Evolutionary conservation across 2,888 invertebrate species (phyloP).

Genomic region (Capitulum mitella): DNA sequence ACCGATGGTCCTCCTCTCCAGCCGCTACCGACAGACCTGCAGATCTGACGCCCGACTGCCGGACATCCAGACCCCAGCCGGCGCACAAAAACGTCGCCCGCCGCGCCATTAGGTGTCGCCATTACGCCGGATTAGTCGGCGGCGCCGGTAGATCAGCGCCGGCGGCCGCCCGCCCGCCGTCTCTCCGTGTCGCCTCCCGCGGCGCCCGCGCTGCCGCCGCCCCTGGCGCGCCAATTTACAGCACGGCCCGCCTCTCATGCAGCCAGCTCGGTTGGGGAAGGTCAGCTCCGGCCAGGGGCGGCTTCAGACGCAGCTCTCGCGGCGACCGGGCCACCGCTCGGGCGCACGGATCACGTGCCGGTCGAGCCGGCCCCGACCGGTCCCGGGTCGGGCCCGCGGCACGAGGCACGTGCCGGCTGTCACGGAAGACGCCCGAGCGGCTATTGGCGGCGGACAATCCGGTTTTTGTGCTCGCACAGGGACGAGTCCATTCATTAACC

Average conservation of each 20-base stretch:
- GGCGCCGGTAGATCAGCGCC: not conserved
- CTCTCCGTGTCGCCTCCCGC: not conserved
- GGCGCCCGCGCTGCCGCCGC: not conserved
- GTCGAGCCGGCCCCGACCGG: too few species aligned
- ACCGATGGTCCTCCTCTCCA: too few species aligned
- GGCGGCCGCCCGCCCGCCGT: not conserved
- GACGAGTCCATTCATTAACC: not conserved
- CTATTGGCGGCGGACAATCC: not conserved
- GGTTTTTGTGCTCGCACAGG: not conserved
- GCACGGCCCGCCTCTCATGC: not conserved
- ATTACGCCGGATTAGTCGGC: slow-evolving; percentile 8
- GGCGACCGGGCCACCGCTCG: too few species aligned
- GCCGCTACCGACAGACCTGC: too few species aligned
- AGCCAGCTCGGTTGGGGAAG: not conserved
- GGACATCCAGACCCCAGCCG: too few species aligned
- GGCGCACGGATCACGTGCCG: too few species aligned
- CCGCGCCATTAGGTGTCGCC: not conserved
- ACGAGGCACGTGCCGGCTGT: not conserved
- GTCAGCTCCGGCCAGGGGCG: not conserved
- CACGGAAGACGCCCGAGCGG: not conserved
- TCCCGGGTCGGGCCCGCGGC: too few species aligned
- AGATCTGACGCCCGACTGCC: too few species aligned
- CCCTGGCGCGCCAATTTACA: not conserved
- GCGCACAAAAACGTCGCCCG: not conserved
- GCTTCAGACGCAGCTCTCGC: not conserved